Percentiles rank a stretch among this genome's conserved stretches.
Evolutionary conservation across 2,797 vertebrate species (phyloP).

Genomic region (Carduelis carduelis): DNA sequence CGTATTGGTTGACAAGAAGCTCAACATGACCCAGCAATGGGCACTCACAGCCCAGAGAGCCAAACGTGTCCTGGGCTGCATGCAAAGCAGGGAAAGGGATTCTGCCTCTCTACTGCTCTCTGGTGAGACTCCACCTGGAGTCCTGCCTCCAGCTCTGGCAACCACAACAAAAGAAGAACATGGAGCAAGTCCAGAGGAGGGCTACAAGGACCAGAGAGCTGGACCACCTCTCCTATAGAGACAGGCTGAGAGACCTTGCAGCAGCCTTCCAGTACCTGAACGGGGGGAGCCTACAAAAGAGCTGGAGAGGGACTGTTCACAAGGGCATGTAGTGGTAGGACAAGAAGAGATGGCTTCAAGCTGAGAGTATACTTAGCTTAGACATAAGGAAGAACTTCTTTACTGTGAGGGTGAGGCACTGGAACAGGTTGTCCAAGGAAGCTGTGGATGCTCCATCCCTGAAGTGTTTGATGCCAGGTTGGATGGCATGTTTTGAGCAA

Average conservation of each 20-base stretch:
- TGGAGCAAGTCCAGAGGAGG: background rate
- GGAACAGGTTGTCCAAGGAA: background rate
- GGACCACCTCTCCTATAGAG: background rate
- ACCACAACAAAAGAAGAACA: no score
- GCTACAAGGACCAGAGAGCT: background rate
- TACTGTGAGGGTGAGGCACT: background rate
- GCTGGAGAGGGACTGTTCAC: background rate
- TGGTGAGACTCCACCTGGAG: background rate
- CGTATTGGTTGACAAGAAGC: background rate
- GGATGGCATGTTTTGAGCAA: background rate
- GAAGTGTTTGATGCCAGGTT: background rate
- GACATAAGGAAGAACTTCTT: background rate
- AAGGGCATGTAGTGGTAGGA: background rate
- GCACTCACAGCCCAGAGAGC: background rate
- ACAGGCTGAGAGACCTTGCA: background rate
- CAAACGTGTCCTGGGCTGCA: rapidly evolving
- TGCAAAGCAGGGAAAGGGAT: background rate
- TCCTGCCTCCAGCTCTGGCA: background rate
- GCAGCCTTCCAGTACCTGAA: background rate
- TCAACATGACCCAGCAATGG: background rate
- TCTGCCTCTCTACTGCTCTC: background rate
- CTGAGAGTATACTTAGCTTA: background rate
- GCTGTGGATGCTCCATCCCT: background rate
- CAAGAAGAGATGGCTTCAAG: background rate
- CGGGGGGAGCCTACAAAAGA: background rate